A percentile compares a stretch with the other conserved stretches of the same genome.
Evolutionary conservation across 2,888 invertebrate species (phyloP).

Genomic region (Galerucella calmariensis): DNA sequence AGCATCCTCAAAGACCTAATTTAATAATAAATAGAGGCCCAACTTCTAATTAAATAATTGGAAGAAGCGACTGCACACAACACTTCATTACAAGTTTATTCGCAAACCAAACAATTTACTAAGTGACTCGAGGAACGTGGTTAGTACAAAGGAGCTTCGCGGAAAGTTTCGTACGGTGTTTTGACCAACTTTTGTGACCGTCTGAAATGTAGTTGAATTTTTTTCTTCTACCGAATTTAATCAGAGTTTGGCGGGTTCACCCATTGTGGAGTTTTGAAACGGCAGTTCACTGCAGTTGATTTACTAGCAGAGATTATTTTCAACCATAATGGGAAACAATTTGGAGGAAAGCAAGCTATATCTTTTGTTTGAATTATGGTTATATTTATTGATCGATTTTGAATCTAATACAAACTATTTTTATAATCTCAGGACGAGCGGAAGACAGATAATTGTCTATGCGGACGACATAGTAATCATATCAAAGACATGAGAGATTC

Average conservation of each 20-base stretch:
- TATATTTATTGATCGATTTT: neutral
- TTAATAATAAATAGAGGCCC: constrained; percentile 21
- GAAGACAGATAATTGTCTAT: too few relatives aligned
- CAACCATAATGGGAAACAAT: constrained; percentile 11
- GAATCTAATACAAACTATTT: neutral
- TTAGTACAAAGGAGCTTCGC: constrained; percentile 16
- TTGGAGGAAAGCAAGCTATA: constrained; percentile 1
- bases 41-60: constrained; percentile 44
- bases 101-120: constrained; percentile 45
- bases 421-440: too few relatives aligned
- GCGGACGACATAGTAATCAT: too few relatives aligned
- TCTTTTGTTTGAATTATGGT: neutral
- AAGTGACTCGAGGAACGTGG: constrained; percentile 36
- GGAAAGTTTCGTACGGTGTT: constrained; percentile 31
- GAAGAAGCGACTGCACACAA: constrained; percentile 43
- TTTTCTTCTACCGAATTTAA: constrained; percentile 24
- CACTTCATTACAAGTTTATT: constrained; percentile 47
- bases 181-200: constrained; percentile 29
- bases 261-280: constrained; percentile 28
- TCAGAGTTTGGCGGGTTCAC: constrained; percentile 23
- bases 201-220: constrained; percentile 5
- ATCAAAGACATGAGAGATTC: too few relatives aligned
- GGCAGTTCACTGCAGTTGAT: constrained; percentile 27
- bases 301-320: neutral
- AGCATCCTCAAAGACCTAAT: constrained; percentile 34